A percentile compares a stretch with the other conserved stretches of the same genome.
Conservation (phyloP, 2,888 invertebrate species). For the Ophion obscuratus region DNA sequence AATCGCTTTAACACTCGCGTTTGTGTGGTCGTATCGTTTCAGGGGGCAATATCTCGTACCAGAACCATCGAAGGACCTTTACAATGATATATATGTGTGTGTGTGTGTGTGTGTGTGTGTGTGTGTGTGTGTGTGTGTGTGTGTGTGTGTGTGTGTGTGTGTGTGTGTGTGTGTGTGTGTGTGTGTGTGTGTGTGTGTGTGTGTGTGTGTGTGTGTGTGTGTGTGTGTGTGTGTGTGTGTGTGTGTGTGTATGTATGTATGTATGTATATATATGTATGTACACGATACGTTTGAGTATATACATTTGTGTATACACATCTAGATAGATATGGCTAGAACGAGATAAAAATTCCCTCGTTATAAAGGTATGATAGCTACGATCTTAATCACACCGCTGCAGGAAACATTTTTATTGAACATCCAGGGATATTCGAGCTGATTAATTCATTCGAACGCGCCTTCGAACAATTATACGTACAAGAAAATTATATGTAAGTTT, state of each 20-base stretch:
- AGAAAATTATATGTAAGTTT: neutral
- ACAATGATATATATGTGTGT: neutral
- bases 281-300: neutral
- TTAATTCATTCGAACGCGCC: slow-evolving; percentile 18
- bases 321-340: slow-evolving; percentile 33
- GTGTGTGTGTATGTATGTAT: neutral
- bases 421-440: neutral
- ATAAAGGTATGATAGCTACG: slow-evolving; percentile 44
- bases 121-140: slow-evolving; percentile 2
- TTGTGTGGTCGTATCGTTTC: slow-evolving; percentile 71
- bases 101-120: slow-evolving; percentile 1
- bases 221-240: neutral
- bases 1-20: slow-evolving; percentile 69
- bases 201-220: neutral
- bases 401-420: slow-evolving; percentile 42
- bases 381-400: slow-evolving; percentile 33
- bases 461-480: slow-evolving; percentile 3
- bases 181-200: slow-evolving; percentile 5
- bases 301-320: neutral
- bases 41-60: slow-evolving; percentile 52
- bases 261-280: slow-evolving; percentile 23
- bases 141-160: slow-evolving; percentile 6
- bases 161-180: slow-evolving; percentile 1
- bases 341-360: slow-evolving; percentile 58
- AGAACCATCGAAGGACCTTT: slow-evolving; percentile 49